Evolutionary conservation across 2,888 invertebrate species (phyloP).

Genomic region (Timema cristinae): DNA sequence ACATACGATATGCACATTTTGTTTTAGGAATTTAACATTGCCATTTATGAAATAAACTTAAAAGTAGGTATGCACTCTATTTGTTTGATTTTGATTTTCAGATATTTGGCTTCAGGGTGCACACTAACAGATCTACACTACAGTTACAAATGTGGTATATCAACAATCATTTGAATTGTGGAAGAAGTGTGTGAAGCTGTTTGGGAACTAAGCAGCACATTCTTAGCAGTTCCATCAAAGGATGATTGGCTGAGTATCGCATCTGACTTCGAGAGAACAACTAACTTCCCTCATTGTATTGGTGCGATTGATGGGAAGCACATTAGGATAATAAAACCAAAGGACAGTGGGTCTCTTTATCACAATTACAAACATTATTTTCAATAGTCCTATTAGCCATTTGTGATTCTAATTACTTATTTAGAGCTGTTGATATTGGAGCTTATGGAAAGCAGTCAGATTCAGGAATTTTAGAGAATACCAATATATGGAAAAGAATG

Average conservation of each 20-base stretch:
- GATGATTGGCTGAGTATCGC: slow-evolving; percentile 7
- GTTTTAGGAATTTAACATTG: neutral
- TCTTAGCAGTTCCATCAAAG: slow-evolving; percentile 1
- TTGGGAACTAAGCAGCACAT: slow-evolving; percentile 7
- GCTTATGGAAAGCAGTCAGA: slow-evolving; percentile 5
- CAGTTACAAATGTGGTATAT: slow-evolving; percentile 2
- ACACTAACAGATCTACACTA: slow-evolving; percentile 7
- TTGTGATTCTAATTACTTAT: slow-evolving; percentile 5
- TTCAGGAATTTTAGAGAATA: neutral
- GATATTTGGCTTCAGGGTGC: slow-evolving; percentile 7
- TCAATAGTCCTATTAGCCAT: slow-evolving; percentile 7
- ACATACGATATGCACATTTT: neutral
- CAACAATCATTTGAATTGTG: neutral
- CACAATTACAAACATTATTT: neutral
- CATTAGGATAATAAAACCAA: slow-evolving; percentile 9
- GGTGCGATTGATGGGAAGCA: slow-evolving; percentile 2
- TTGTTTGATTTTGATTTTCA: neutral
- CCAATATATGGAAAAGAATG: neutral
- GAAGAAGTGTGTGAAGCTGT: slow-evolving; percentile 5
- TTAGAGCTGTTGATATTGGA: slow-evolving; percentile 6
- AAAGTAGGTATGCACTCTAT: slow-evolving; percentile 7
- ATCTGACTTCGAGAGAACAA: neutral
- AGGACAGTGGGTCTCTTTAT: neutral
- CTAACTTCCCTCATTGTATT: slow-evolving; percentile 3
- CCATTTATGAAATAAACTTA: neutral